Evolutionary conservation across 2,113 vertebrate species (phyloP).

Genomic region (Vimba vimba): DNA sequence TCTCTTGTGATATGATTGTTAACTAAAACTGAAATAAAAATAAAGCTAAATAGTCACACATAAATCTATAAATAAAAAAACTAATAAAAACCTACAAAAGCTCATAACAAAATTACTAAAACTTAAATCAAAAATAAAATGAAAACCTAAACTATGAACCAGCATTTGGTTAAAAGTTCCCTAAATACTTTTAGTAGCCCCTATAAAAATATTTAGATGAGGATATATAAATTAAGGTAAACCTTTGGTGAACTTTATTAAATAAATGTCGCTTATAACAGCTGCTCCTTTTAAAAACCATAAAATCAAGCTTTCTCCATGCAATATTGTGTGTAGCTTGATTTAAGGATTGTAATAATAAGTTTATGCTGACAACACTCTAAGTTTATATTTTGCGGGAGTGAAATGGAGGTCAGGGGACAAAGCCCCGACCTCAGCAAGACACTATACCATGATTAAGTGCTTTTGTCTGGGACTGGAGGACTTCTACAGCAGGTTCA

Average conservation of each 20-base stretch:
- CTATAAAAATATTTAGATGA: neutral
- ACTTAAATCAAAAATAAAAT: neutral
- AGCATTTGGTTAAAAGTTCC: too few relatives aligned
- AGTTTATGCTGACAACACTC: conserved; percentile 30
- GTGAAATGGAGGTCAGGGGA: conserved; percentile 37
- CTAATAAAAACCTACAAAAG: neutral
- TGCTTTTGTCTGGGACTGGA: conserved; percentile 57
- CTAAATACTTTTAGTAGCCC: neutral
- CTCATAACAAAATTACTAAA: neutral
- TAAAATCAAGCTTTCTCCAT: conserved; percentile 6
- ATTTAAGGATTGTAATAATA: conserved; percentile 53
- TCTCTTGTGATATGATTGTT: neutral
- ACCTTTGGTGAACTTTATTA: conserved; percentile 21
- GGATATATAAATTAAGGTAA: neutral
- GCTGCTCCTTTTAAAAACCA: conserved; percentile 26
- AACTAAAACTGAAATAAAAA: neutral
- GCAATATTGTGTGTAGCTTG: conserved; percentile 41
- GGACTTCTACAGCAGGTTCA: conserved; percentile 34
- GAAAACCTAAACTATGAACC: too few relatives aligned
- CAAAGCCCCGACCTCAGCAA: conserved; percentile 36
- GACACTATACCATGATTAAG: conserved; percentile 45
- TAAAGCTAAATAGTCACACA: neutral
- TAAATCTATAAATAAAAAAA: too few relatives aligned
- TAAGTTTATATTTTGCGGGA: conserved; percentile 36
- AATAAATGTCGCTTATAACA: conserved; percentile 26